A percentile compares a stretch with the other conserved stretches of the same genome.
phyloP scores from a whole-genome alignment of 2,888 invertebrate genomes.

The Ichneumoninae sp. region DNA sequence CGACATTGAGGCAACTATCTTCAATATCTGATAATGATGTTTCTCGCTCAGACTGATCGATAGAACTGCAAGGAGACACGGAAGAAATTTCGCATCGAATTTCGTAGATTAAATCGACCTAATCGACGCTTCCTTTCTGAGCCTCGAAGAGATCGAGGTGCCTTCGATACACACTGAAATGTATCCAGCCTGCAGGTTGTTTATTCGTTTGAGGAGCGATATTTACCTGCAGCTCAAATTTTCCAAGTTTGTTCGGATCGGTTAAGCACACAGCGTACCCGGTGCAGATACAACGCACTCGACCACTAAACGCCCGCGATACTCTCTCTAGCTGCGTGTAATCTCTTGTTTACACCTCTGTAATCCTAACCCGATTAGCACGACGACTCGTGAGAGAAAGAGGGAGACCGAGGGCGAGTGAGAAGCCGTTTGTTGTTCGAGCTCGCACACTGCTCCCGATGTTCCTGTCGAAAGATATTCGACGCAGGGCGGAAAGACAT shows the following conservation, averaged over 20 bases:
- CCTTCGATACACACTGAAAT: not conserved
- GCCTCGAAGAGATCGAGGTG: not conserved
- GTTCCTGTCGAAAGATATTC: constrained; percentile 23
- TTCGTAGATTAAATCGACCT: not conserved
- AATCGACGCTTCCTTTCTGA: constrained; percentile 1
- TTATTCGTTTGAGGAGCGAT: constrained; percentile 1
- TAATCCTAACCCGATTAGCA: constrained; percentile 75
- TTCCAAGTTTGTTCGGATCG: not conserved
- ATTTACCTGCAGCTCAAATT: constrained; percentile 17
- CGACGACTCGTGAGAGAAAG: constrained; percentile 33
- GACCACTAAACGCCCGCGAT: constrained; percentile 32
- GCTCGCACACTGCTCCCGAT: constrained; percentile 11
- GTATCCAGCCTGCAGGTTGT: not conserved
- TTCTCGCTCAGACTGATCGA: constrained; percentile 60
- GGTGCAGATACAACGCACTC: constrained; percentile 2
- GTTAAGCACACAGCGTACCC: not conserved
- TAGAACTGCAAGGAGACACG: constrained; percentile 23
- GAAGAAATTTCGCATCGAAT: constrained; percentile 13
- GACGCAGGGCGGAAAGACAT: constrained; percentile 10
- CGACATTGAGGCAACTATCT: constrained; percentile 56
- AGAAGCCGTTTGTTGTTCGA: constrained; percentile 31
- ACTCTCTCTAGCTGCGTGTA: constrained; percentile 60
- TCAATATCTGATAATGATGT: constrained; percentile 53
- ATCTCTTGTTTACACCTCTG: constrained; percentile 74
- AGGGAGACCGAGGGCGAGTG: not conserved